Evolutionary conservation across 2,888 invertebrate species (phyloP).

Genomic region (Ophion ellenae): DNA sequence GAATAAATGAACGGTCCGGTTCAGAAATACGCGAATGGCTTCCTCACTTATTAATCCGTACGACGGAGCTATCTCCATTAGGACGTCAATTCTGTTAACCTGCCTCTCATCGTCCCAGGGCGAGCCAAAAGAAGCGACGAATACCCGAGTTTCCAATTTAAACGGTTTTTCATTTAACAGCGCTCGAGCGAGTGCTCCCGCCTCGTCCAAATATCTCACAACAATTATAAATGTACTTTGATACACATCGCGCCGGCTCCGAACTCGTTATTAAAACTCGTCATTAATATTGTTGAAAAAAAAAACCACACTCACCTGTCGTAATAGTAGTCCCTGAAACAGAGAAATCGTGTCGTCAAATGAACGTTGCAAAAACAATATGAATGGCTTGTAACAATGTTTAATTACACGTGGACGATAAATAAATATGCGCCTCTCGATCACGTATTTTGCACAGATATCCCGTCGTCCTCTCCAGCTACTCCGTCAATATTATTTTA

Average conservation of each 20-base stretch:
- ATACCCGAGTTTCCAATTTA: background rate
- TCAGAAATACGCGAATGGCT: too few species aligned
- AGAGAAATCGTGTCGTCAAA: slow-evolving; percentile 75
- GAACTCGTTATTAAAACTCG: background rate
- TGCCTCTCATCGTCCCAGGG: too few species aligned
- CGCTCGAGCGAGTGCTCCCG: background rate
- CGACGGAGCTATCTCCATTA: too few species aligned
- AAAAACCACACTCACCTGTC: slow-evolving; percentile 85
- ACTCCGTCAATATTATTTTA: background rate
- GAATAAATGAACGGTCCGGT: too few species aligned
- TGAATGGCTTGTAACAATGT: background rate
- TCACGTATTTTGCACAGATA: background rate
- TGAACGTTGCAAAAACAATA: slow-evolving; percentile 11
- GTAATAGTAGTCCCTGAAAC: slow-evolving; percentile 89
- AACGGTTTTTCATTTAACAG: background rate
- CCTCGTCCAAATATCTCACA: background rate
- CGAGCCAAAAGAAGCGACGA: too few species aligned
- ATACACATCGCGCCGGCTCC: background rate
- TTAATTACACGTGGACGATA: background rate
- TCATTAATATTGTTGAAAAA: background rate
- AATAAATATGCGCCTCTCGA: background rate
- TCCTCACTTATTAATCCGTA: too few species aligned
- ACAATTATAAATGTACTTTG: background rate
- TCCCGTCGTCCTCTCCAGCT: background rate
- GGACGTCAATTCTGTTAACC: too few species aligned